These are phyloP conservation scores for Apodemus speciosus DNA, from an alignment of 2,113 vertebrate genomes.

Conservation along the genomic window DNA sequence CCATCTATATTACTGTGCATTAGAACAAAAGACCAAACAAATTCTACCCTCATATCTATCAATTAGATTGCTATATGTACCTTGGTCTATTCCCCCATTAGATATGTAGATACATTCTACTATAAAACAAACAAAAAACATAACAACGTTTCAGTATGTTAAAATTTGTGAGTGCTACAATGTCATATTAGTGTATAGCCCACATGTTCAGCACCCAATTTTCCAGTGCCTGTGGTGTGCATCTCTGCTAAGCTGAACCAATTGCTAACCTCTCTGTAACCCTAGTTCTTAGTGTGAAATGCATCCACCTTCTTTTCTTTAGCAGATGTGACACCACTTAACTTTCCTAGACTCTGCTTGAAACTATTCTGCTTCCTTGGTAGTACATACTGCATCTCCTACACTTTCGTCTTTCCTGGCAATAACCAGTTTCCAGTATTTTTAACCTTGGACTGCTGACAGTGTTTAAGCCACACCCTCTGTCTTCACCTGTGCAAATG, in stretches of 20 bases:
- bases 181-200: neutral
- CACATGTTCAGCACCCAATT: neutral
- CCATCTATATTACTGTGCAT: neutral
- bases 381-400: neutral
- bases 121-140: neutral
- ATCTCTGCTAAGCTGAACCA: neutral
- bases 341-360: neutral
- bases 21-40: neutral
- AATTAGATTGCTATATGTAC: too few species aligned
- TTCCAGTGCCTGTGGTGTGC: fast-evolving
- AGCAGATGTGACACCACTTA: neutral
- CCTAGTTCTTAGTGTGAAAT: neutral
- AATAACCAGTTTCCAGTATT: neutral
- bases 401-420: neutral
- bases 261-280: neutral
- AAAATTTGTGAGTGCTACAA: neutral
- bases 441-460: neutral
- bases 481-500: neutral
- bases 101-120: neutral
- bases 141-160: neutral
- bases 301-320: neutral
- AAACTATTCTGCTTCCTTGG: neutral
- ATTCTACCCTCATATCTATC: neutral
- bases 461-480: neutral
- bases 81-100: neutral